Base-by-base conservation (phyloP, 2,113 vertebrate species). In the Hemiprocne comata region DNA sequence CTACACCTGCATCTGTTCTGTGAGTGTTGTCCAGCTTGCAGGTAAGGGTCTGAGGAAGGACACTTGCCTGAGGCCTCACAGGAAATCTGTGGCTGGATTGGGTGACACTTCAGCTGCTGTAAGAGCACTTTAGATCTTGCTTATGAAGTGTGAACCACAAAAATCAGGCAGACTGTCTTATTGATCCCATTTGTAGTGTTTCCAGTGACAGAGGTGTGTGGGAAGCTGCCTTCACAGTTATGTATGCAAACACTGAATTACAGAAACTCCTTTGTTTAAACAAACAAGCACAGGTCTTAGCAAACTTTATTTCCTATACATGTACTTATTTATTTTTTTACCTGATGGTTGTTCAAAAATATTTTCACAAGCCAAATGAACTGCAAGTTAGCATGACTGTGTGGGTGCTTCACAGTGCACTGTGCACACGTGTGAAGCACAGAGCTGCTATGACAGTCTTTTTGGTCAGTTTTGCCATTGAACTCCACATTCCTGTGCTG, bases 391-490 rank as follows among this genome's bases (percentile, higher is more conserved):
- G 16, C 10, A 6, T 28, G 24, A 29, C 10, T 58, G 13, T 40
- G 3, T 50, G n/a, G 7, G 17, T 9, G 5, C 58, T 80, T 17
- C 16, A 7, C 31, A 46, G 12, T 21, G 19, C 16, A 12, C 17
- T 55, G 13, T 29, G 21, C 40, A 14, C 13, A 40, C 3, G 1
- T 0, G 0, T 13, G 20, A 23, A 23, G 5, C 12, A 54, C 25
- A 44, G 8, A 46, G 38, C 42, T 36, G 36, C 17, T 4, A 3
- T 33, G 12, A 5, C 16, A 44, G 29, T 2, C n/a, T 54, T 74
- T 85, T 28, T 24, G 34, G n/a, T 60, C 50, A 57, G 28, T 66
- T 89, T 23, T 76, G 0, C 13, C 29, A 13, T 65, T 81, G 36
- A 85, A 28, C 28, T 87, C 42, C 8, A 23, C 2, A 1, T 81